Base-by-base conservation (phyloP, 2,797 vertebrate species). In the Micropoecilia bifurca region DNA sequence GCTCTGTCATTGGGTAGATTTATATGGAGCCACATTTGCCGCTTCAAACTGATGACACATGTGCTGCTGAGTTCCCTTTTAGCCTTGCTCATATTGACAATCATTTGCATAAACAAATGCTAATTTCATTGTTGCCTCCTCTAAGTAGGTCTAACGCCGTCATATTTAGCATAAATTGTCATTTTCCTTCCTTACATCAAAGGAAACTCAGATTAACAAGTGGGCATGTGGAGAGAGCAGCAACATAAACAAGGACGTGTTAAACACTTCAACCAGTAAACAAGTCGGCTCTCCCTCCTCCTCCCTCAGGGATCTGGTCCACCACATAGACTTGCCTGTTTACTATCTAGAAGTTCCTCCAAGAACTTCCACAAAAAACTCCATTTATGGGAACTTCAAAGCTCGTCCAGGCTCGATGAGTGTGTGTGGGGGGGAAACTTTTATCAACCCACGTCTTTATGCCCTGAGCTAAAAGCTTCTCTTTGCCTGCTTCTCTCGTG, bases 301-400 rank as follows among this genome's bases (percentile, higher is more conserved):
- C 83, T 77, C 86, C 92, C 89, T 81, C 18, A 2, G 89, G 90
- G 86, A 87, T 78, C 81, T 66, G 74, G 59, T 87, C 82, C 81
- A 87, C 76, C 82, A 79, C 59, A 71, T 50, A 80, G 80, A 75
- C 80, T 50, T 75, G 48, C 47, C 81, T 92, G 86, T 89, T 93
- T 93, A 88, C 76, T 80, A 80, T 90, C 75, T 75, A 73, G 53
- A 57, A 22, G 80, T 88, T 83, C 77, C 86, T 88, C 57, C 46
- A 80, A 82, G 85, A 89, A 88, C 78, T 83, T 89, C 78, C 46
- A 78, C 78, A 73, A 88, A 89, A 89, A 80, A 87, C n/a, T 82
- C 80, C 41, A 83, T 91, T 91, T 83, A 86, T 82, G 41, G 83
- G 72, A 81, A 92, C 92, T 93, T 92, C 89, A 94, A 92, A 94